A percentile compares a stretch with the other conserved stretches of the same genome.
phyloP scores from a whole-genome alignment of 2,797 vertebrate genomes.

The Mus spretus region DNA sequence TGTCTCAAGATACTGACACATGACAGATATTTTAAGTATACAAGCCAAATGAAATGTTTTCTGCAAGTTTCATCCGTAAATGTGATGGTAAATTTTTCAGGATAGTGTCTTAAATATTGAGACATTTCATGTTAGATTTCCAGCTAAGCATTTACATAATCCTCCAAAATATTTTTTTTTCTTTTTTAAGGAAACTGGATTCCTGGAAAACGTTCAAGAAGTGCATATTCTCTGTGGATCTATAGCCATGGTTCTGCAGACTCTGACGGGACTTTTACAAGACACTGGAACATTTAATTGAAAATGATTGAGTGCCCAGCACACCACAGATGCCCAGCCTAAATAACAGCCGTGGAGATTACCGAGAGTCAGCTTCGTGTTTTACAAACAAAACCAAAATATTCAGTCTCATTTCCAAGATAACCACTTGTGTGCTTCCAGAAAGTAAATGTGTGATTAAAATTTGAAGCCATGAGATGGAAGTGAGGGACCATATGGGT shows the following conservation, averaged over 20 bases:
- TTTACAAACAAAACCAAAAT: constrained; percentile 84
- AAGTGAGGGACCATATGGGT: constrained; percentile 67
- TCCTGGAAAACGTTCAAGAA: constrained; percentile 69
- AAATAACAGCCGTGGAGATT: constrained; percentile 79
- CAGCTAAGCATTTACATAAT: constrained; percentile 83
- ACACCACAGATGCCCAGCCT: constrained; percentile 71
- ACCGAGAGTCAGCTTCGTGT: constrained; percentile 72
- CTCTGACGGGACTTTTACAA: constrained; percentile 69
- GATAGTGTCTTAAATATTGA: constrained; percentile 73
- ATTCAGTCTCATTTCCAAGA: constrained; percentile 76
- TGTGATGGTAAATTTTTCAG: constrained; percentile 57
- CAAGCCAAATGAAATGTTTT: constrained; percentile 58
- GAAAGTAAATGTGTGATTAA: constrained; percentile 71
- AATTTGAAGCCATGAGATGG: constrained; percentile 73
- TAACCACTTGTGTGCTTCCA: constrained; percentile 79
- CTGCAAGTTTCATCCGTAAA: constrained; percentile 40
- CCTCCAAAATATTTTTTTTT: constrained; percentile 85
- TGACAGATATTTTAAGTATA: constrained; percentile 64
- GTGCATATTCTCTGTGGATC: constrained; percentile 69
- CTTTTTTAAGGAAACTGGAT: constrained; percentile 81
- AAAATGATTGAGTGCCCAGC: constrained; percentile 79
- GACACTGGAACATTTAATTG: constrained; percentile 81
- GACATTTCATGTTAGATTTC: constrained; percentile 70
- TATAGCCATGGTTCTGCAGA: constrained; percentile 65
- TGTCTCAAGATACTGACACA: constrained; percentile 67